A percentile compares a stretch with the other conserved stretches of the same genome.
Evolutionary conservation across 2,797 vertebrate genomes (phyloP).

Genomic region (Melanotaenia parkinsoni): DNA sequence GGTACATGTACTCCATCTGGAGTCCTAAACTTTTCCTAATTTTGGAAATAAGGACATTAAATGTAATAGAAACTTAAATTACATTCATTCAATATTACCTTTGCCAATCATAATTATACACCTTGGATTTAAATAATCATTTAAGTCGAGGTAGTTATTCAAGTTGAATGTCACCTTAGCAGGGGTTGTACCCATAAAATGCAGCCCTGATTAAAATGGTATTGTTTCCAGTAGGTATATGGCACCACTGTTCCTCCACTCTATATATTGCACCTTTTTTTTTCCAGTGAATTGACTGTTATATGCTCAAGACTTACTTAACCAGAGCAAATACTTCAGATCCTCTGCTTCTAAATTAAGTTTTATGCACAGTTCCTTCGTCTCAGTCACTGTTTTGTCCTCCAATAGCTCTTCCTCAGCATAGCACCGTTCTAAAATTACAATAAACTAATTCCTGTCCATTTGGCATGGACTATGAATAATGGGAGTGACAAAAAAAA

Average conservation of each 20-base stretch:
- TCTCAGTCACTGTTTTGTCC: slow-evolving; percentile 56
- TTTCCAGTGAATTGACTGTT: slow-evolving; percentile 32
- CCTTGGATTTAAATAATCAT: slow-evolving; percentile 72
- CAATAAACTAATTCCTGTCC: slow-evolving; percentile 79
- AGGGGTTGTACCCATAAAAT: slow-evolving; percentile 61
- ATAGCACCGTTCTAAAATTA: slow-evolving; percentile 72
- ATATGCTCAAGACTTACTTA: slow-evolving; percentile 26
- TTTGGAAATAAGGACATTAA: slow-evolving; percentile 72
- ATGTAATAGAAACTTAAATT: slow-evolving; percentile 74
- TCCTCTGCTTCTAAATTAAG: slow-evolving; percentile 61
- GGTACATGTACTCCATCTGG: slow-evolving; percentile 66
- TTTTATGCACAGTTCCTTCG: slow-evolving; percentile 36
- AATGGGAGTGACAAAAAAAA: slow-evolving; percentile 81
- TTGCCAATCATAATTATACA: slow-evolving; percentile 69
- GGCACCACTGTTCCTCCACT: slow-evolving; percentile 32
- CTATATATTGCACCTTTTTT: slow-evolving; percentile 11
- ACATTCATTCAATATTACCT: slow-evolving; percentile 72
- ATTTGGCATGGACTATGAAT: slow-evolving; percentile 81
- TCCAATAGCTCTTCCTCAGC: slow-evolving; percentile 46
- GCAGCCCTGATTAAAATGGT: slow-evolving; percentile 60
- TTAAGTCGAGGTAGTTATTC: slow-evolving; percentile 50
- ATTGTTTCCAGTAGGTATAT: slow-evolving; percentile 52
- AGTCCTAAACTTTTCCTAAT: slow-evolving; percentile 66
- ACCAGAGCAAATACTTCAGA: slow-evolving; percentile 22
- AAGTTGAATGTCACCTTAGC: slow-evolving; percentile 78